phyloP scores from a whole-genome alignment of 2,797 vertebrate species.

The Pelodytes ibericus region DNA sequence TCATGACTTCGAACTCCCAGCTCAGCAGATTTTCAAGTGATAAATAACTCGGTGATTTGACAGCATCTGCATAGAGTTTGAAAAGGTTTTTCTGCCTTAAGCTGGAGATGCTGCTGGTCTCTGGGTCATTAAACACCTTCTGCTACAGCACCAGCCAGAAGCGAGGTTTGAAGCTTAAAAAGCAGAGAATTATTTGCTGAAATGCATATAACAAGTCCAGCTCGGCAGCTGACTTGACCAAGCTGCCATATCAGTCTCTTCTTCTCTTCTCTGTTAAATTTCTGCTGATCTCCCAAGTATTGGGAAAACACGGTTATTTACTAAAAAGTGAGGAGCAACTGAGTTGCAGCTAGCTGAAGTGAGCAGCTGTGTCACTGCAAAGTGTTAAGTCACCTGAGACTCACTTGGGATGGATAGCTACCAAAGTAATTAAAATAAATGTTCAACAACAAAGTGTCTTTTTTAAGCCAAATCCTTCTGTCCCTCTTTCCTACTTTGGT shows the following conservation, averaged over 20 bases:
- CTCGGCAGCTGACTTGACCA: not conserved
- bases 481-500: too few relatives aligned
- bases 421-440: too few relatives aligned
- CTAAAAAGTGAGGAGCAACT: too few relatives aligned
- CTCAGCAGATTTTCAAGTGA: conserved; percentile 32
- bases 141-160: conserved; percentile 9
- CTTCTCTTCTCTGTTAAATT: too few relatives aligned
- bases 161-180: conserved; percentile 31
- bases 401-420: too few relatives aligned
- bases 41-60: conserved; percentile 37
- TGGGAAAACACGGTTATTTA: too few relatives aligned
- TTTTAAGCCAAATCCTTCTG: too few relatives aligned
- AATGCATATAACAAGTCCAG: conserved; percentile 38
- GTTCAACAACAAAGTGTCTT: too few relatives aligned
- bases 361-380: too few relatives aligned
- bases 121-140: conserved; percentile 43
- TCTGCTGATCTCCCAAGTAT: too few relatives aligned
- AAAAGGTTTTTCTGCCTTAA: conserved; percentile 32
- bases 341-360: too few relatives aligned
- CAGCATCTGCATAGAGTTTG: conserved; percentile 44
- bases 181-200: conserved; percentile 42
- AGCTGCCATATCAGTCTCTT: conserved; percentile 10
- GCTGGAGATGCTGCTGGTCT: conserved; percentile 25
- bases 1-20: not conserved
- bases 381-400: too few relatives aligned